phyloP scores from a whole-genome alignment of 2,797 vertebrate genomes.

The Neoniphon sammara region DNA sequence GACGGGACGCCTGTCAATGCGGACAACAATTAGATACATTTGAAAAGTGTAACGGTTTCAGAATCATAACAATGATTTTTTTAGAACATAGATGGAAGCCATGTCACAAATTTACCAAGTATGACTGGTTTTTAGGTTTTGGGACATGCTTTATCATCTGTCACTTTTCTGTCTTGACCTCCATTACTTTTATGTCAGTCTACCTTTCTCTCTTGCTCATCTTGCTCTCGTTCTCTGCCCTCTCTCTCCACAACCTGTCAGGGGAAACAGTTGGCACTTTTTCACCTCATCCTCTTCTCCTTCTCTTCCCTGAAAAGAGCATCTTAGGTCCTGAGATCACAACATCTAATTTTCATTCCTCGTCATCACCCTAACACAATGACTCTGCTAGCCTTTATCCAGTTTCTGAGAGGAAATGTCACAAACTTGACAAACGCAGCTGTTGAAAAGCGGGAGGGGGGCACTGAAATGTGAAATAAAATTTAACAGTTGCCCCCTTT shows the following conservation, averaged over 20 bases:
- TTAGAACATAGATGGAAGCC: too few species aligned
- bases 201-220: conserved; percentile 7
- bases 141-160: not conserved
- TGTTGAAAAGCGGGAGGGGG: not conserved
- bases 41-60: not conserved
- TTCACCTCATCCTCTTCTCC: conserved; percentile 6
- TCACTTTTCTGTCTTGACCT: not conserved
- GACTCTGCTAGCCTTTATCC: not conserved
- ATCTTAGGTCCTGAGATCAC: conserved; percentile 8
- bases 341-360: conserved; percentile 22
- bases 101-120: not conserved
- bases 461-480: not conserved
- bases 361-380: not conserved
- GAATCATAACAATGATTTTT: not conserved
- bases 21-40: not conserved
- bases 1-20: conserved; percentile 89
- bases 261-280: conserved; percentile 13
- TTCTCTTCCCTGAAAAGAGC: conserved; percentile 1
- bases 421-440: not conserved
- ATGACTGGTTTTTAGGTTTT: not conserved
- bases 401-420: conserved; percentile 2
- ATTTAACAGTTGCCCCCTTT: not conserved
- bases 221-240: not conserved
- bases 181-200: conserved; percentile 3
- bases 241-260: not conserved